Evolutionary conservation across 2,888 invertebrate species (phyloP), one percentile per base, ranked within the genome.

Genomic region (Drosophila aldrichi): DNA sequence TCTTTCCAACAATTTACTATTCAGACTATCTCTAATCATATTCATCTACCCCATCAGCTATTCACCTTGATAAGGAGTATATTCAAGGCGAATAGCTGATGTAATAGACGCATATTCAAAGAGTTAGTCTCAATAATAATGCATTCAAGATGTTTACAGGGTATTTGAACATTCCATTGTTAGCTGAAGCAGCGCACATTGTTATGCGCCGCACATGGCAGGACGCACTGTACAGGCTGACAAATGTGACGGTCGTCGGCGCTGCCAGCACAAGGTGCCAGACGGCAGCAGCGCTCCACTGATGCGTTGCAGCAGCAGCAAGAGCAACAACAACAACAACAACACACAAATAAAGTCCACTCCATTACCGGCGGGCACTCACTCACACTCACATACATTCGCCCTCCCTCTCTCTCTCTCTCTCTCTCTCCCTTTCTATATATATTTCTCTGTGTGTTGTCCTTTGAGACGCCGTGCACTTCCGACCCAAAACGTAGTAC

Each of bases 331-430:
- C 38, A 52, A 25, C n/a, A 29, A 7, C 29, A 29, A 8, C 29
- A 29, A 29, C 29, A 29, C 29, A 79, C 91, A 91, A 91, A 91
- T 91, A 89, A 80, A 90, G 81, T 91, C 86, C 91, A 91, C 87
- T 91, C 92, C 89, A 91, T 91, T 91, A 91, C 91, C 82, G 82
- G 70, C 76, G 74, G 61, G 67, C 40, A 68, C 38, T 46, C 52
- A 38, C 38, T 18, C 18, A 29, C 7, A 9, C 25, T 12, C 9
- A 2, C 18, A 14, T 18, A 5, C 16, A 1, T 22, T 0, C 44
- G 1, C 22, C 4, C 25, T 1, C 25, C 1, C n/a, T 14, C 43
- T 2, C 44, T n/a, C n/a, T 2, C 25, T 0, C n/a, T 10, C 29
- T 5, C n/a, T 1, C 36, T 40, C 44, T 38, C 20, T 14, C 10